Conservation (phyloP, 2,113 vertebrate genomes). For the Ranitomeya variabilis region DNA sequence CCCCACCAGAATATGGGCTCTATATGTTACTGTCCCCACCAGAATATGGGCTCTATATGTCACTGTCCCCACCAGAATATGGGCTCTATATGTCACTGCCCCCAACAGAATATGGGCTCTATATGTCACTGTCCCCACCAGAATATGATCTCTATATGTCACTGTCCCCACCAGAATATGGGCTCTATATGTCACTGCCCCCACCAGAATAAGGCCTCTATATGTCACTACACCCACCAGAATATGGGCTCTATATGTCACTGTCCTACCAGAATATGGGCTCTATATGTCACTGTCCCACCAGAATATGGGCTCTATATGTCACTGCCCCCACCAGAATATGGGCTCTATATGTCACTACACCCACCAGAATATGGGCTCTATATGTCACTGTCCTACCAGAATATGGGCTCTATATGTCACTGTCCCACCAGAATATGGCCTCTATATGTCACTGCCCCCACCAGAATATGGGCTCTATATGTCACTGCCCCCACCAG, state of each 20-base stretch:
- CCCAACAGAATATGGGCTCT: not conserved
- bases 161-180: too few species aligned
- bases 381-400: too few species aligned
- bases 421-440: not conserved
- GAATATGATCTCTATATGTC: too few species aligned
- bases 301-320: not conserved
- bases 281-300: not conserved
- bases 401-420: too few species aligned
- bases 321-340: not conserved
- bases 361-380: too few species aligned
- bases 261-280: not conserved
- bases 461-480: not conserved
- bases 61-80: not conserved
- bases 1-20: not conserved
- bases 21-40: not conserved
- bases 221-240: not conserved
- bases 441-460: not conserved
- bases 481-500: not conserved
- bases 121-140: too few species aligned
- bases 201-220: not conserved
- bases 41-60: not conserved
- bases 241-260: not conserved
- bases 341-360: too few species aligned
- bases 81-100: not conserved
- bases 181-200: too few species aligned